Evolutionary conservation across 2,888 invertebrate genomes (phyloP).

Genomic region (Idaea aversata): DNA sequence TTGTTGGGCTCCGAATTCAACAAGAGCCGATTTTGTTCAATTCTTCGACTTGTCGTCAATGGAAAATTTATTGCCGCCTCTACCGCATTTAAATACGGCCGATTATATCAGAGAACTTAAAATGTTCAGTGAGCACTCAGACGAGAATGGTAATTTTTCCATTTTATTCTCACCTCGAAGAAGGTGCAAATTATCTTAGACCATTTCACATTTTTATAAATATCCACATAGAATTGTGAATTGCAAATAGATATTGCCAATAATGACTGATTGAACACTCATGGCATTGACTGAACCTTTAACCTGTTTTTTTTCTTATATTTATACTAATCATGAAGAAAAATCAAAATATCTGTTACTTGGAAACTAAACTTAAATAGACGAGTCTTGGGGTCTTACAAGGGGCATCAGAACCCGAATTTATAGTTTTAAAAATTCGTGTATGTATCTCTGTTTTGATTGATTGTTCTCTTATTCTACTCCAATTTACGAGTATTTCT

Average conservation of each 20-base stretch:
- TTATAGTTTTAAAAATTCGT: too few species aligned
- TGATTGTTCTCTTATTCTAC: not conserved
- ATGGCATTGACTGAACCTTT: too few species aligned
- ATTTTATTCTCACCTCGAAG: constrained; percentile 49
- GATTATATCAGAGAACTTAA: constrained; percentile 68
- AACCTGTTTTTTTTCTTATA: too few species aligned
- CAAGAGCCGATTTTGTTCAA: constrained; percentile 77
- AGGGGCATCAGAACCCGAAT: too few species aligned
- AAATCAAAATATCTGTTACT: too few species aligned
- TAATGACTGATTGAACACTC: not conserved
- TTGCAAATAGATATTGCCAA: constrained; percentile 9
- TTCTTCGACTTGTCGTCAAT: constrained; percentile 77
- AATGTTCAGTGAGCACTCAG: constrained; percentile 59
- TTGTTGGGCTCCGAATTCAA: constrained; percentile 71
- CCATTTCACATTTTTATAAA: constrained; percentile 29
- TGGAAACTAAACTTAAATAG: too few species aligned
- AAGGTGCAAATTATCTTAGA: constrained; percentile 37
- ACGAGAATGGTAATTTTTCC: constrained; percentile 58
- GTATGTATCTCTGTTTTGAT: too few species aligned
- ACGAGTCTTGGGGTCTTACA: too few species aligned
- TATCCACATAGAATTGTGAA: not conserved
- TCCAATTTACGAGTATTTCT: not conserved
- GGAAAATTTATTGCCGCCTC: constrained; percentile 74
- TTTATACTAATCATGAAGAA: too few species aligned
- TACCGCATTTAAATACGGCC: constrained; percentile 73